Conservation (phyloP, 2,888 invertebrate species). For the Agrochola lota region DNA sequence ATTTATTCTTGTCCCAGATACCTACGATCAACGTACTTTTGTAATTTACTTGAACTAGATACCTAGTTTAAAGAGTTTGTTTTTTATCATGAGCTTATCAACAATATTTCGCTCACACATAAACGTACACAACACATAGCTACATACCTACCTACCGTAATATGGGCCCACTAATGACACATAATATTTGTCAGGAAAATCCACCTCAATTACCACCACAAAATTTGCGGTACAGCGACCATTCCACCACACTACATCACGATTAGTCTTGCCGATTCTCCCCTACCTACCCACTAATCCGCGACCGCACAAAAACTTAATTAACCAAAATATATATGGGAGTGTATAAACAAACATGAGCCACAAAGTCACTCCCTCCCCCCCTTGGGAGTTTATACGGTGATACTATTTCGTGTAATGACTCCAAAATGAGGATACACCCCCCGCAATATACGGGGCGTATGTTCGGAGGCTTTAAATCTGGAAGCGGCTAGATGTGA, state of each 20-base stretch:
- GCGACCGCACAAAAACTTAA: conserved; percentile 88
- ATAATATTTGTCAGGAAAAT: conserved; percentile 41
- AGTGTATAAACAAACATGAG: conserved; percentile 87
- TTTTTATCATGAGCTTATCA: not conserved
- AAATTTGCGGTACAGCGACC: conserved; percentile 34
- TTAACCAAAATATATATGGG: conserved; percentile 88
- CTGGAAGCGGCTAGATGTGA: conserved; percentile 69
- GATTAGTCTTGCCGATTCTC: conserved; percentile 77
- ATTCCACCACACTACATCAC: conserved; percentile 73
- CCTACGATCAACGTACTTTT: not conserved
- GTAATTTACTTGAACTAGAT: not conserved
- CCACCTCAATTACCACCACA: conserved; percentile 35
- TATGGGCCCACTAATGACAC: conserved; percentile 17
- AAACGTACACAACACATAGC: not conserved
- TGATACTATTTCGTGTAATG: conserved; percentile 91
- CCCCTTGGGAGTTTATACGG: conserved; percentile 87
- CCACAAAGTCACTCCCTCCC: conserved; percentile 84
- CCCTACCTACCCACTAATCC: conserved; percentile 79
- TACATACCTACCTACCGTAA: not conserved
- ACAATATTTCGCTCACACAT: not conserved
- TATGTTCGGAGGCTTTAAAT: conserved; percentile 61
- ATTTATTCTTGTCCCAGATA: not conserved
- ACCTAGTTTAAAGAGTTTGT: too few relatives aligned
- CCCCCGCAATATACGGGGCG: conserved; percentile 82
- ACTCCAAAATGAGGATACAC: conserved; percentile 89